Conservation (phyloP, 92 coral and sea anemone genomes). For the Ricordea florida region DNA sequence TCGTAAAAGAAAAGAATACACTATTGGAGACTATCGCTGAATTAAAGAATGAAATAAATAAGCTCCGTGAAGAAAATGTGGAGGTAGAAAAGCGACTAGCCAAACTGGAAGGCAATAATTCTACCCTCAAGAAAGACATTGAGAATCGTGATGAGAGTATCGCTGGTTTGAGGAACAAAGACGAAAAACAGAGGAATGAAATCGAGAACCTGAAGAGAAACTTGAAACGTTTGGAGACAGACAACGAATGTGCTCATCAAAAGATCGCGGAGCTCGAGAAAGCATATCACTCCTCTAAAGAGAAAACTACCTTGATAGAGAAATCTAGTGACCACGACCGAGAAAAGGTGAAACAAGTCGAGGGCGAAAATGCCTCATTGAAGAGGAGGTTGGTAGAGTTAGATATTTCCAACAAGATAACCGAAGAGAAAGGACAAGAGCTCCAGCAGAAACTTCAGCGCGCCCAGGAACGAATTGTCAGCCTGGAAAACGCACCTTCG, state of each 20-base stretch:
- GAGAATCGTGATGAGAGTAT: slow-evolving; percentile 85
- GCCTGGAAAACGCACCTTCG: slow-evolving; percentile 59
- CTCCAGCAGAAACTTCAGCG: slow-evolving; percentile 70
- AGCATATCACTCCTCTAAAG: slow-evolving; percentile 70
- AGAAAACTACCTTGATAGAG: slow-evolving; percentile 76
- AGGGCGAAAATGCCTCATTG: slow-evolving; percentile 80
- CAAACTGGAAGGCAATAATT: slow-evolving; percentile 88
- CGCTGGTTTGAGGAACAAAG: slow-evolving; percentile 71
- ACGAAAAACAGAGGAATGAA: slow-evolving; percentile 83
- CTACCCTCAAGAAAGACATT: slow-evolving; percentile 76
- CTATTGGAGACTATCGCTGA: slow-evolving; percentile 88
- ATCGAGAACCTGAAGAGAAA: slow-evolving; percentile 84
- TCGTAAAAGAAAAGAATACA: slow-evolving; percentile 73
- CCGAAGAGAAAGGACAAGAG: slow-evolving; percentile 83
- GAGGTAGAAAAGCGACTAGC: slow-evolving; percentile 76
- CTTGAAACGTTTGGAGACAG: slow-evolving; percentile 88
- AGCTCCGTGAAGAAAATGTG: slow-evolving; percentile 83
- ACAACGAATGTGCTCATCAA: slow-evolving; percentile 85
- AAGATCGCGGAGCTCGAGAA: slow-evolving; percentile 85
- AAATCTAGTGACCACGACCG: slow-evolving; percentile 84
- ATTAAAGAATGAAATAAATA: slow-evolving; percentile 62
- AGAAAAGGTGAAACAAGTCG: slow-evolving; percentile 81
- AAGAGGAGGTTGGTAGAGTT: slow-evolving; percentile 80
- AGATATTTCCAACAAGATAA: slow-evolving; percentile 63
- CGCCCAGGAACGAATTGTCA: slow-evolving; percentile 74